Evolutionary conservation across 2,797 vertebrate genomes (phyloP), one percentile per base, ranked within the genome.

Genomic region (Choloepus didactylus): DNA sequence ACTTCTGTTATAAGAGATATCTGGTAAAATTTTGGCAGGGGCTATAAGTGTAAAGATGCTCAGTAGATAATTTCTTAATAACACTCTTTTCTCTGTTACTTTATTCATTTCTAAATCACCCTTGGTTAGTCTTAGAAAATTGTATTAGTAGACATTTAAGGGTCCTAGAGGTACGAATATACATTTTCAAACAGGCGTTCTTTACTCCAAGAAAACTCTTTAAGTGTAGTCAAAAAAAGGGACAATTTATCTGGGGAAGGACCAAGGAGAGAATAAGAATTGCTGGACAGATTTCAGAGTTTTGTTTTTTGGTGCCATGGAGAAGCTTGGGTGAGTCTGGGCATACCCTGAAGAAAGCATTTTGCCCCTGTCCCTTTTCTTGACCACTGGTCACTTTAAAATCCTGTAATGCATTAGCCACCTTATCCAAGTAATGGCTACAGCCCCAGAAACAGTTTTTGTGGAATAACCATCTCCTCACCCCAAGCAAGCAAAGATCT

Each of bases 401-500:
- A 12, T 35, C 51, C 51, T 56, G 62, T 38, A 7, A 6, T 38
- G 31, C 79, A 3, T 62, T 64, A 81, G 80, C 81, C 19, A 23
- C 85, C 70, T 91, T 59, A 38, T 66, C 70, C 88, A 9, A 51
- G 49, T 23, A 21, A 35, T 67, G 84, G 69, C 93, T 91, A 1
- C 56, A 62, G 49, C 87, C 51, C 49, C 67, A 60, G 75, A 82
- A 82, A 27, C 19, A 66, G 59, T 83, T 82, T 88, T 89, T 31
- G 54, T 83, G 86, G 72, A 72, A n/a, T 83, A 75, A 51, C 46
- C 4, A 2, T 76, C 89, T 64, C 70, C 70, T 91, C 85, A 35
- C 93, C 92, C 86, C 73, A 82, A 82, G 82, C 94, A 95, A 86
- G 92, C 92, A 96, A 82, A 92, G 86, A 16, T 95, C 82, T 96